Evolutionary conservation across 2,888 invertebrate genomes (phyloP), one percentile per base, ranked within the genome.

Genomic region (Erebia epiphron): DNA sequence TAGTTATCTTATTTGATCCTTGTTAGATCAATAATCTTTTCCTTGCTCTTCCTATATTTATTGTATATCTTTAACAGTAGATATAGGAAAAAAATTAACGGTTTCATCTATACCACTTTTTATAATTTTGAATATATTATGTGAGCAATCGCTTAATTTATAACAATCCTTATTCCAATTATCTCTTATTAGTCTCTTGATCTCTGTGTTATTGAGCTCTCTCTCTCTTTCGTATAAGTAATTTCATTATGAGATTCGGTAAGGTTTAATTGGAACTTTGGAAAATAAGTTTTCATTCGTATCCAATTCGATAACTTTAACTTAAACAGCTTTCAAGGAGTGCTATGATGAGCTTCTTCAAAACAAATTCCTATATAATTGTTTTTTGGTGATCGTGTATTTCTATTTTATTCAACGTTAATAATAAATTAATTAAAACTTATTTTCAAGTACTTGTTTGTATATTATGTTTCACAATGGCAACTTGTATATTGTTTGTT

Each of bases 401-500:
- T 11, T 49, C 11, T 14, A 11, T 60, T 43, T 18, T 10, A 13
- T 60, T n/a, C 16, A 14, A 46, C 13, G 14, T 5, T 46, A 46
- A 13, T 16, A 16, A 11, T 60, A 16, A n/a, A 16, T 60, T 43
- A 11, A 10, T 41, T 43, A 11, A 60, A 16, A 62, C 46, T 49
- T 49, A 18, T 5, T 43, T 43, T 16, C 5, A 7, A 49, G 5
- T 21, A 46, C 8, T 7, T 35, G 7, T 35, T 21, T 62, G 62
- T 69, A 35, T 70, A 67, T 16, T 1, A 57, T 64, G 54, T 65
- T 72, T 69, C 56, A 69, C 68, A 67, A 63, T 63, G 50, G 21
- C 64, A 65, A 68, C 16, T 54, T 18, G 60, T 60, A 70, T 73
- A 75, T 74, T 73, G 75, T 82, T 85, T 82, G 85, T 86, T 85